Evolutionary conservation across 2,888 invertebrate species (phyloP), one percentile per base, ranked within the genome.

Genomic region (Leptinotarsa tumamoca): DNA sequence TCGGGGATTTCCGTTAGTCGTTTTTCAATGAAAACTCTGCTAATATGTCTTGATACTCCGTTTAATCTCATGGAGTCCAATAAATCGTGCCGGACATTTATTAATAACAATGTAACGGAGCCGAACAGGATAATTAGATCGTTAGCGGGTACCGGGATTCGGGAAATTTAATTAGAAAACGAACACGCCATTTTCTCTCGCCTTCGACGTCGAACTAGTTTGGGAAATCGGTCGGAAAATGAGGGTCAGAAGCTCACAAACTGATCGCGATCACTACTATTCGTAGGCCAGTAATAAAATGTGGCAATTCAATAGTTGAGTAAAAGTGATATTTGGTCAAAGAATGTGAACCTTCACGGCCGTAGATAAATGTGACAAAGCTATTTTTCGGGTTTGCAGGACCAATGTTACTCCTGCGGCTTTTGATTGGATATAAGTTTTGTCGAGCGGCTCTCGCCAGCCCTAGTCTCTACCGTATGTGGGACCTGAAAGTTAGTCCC

Each of bases 111-210:
- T 68, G 73, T 75, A 68, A 73, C 71, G 71, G 73, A 73, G 73
- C 74, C 50, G 75, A 73, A 75, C 78, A 69, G 51, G 69, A 72
- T 76, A 78, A 76, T 78, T 76, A 78, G 76, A 78, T 76, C 72
- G 75, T 75, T 78, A 70, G 61, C 67, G 69, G 70, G 67, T 68
- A 67, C 58, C 54, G 70, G 76, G 70, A 72, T 76, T 69, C 76
- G 54, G 74, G 66, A 76, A 76, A 78, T 78, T 78, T 78, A 75
- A 76, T 78, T 76, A 76, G 74, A 72, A 73, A 74, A 70, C 61
- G 75, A 75, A 72, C 72, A 72, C 63, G 61, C 68, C 71, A 70
- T 54, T 71, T 58, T 72, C 67, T 73, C 63, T 67, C 63, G 63
- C 43, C 63, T 33, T 63, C 63, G 63, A 63, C 15, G 63, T 33